Evolutionary conservation across 2,888 invertebrate genomes (phyloP), one percentile per base, ranked within the genome.

Genomic region (Phanerotoma sp.): DNA sequence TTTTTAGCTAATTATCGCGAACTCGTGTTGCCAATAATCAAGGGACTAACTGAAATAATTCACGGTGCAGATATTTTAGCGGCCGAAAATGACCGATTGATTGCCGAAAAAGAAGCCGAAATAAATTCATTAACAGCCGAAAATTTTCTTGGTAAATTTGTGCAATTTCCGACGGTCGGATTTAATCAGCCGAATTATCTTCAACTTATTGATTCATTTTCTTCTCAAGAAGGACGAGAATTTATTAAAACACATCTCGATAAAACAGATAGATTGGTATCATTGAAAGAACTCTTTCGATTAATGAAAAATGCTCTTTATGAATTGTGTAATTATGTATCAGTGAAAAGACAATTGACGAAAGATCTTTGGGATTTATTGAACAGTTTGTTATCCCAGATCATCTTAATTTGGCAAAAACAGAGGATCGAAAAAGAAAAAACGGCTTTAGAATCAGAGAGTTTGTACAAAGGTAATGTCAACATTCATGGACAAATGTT

Each of bases 1-100:
- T 88, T 84, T 69, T 78, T 82, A 0, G 79, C 83, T 3, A 84
- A 84, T n/a, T 93, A 91, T 70, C 88, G 88, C 0, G 95, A 95
- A 72, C 79, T 95, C 48, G 82, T 88, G 0, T 82, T 85, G 56
- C 91, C 93, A 0, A 77, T 93, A 15, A 79, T 88, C 45, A 80
- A 83, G 51, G 86, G 88, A 0, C 72, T 91, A 6, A 81, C 84
- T 1, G 86, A 89, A 77, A 81, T 90, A 56, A 77, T 83, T 2
- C 84, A 84, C 61, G 88, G 88, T 3, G 77, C 87, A 18, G 82
- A 81, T 37, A 73, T 82, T 11, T 67, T 88, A 16, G 82, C 81
- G 42, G 81, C 82, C 49, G 73, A 84, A 41, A 73, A 85, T 2
- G 77, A 72, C 44, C 83, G 84, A 65, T 62, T 80, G 54, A 66